phyloP scores from a whole-genome alignment of 2,888 invertebrate genomes.

The Neocrepidodera transversa region DNA sequence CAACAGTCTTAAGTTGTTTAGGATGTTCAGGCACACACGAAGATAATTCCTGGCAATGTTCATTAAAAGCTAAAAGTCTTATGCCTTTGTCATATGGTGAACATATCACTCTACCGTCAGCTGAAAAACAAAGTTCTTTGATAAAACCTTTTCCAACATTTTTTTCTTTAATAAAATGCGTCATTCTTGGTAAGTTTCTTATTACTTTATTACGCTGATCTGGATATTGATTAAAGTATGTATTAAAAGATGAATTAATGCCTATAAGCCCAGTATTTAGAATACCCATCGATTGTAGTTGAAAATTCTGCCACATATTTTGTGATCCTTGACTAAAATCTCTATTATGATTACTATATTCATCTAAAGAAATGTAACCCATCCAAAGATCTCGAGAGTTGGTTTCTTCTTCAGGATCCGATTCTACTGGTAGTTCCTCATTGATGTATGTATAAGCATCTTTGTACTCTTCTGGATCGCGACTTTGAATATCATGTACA shows the following conservation, averaged over 20 bases:
- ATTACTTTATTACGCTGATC: constrained; percentile 63
- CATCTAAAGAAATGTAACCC: constrained; percentile 55
- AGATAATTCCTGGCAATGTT: constrained; percentile 79
- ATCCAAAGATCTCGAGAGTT: constrained; percentile 57
- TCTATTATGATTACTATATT: constrained; percentile 45
- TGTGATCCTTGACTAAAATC: constrained; percentile 41
- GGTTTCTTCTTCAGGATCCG: constrained; percentile 40
- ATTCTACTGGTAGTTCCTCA: constrained; percentile 41
- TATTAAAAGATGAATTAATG: constrained; percentile 45
- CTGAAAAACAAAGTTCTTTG: constrained; percentile 90
- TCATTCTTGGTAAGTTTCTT: constrained; percentile 77
- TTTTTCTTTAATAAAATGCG: constrained; percentile 85
- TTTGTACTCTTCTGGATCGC: constrained; percentile 59
- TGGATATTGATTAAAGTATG: constrained; percentile 50
- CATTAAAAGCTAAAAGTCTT: constrained; percentile 81
- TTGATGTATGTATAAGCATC: constrained; percentile 53
- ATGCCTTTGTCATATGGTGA: constrained; percentile 90
- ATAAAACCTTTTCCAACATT: constrained; percentile 91
- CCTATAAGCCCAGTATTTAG: constrained; percentile 57
- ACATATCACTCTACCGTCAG: constrained; percentile 88
- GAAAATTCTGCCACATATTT: constrained; percentile 41
- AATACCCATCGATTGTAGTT: constrained; percentile 52
- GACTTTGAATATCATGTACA: constrained; percentile 89
- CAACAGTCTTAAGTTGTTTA: constrained; percentile 69
- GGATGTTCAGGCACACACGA: constrained; percentile 67